A percentile compares a stretch with the other conserved stretches of the same genome.
Conservation (phyloP, 1,140 invertebrate species). For the Drosophila murphyi region DNA sequence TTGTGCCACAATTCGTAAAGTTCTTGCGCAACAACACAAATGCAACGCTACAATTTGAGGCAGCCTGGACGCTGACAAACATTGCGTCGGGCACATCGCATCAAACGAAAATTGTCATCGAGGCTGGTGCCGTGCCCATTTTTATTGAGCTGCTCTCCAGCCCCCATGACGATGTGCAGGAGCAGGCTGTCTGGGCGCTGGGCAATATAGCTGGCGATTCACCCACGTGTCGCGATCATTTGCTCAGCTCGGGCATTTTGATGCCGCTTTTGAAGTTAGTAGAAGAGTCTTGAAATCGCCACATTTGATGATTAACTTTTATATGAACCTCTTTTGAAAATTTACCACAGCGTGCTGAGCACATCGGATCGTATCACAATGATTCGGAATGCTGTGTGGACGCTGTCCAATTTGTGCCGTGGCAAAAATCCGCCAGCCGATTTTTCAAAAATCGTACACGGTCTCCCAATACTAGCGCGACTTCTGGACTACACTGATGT, state of each 20-base stretch:
- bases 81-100: slow-evolving; percentile 98
- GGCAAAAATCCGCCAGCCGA: slow-evolving; percentile 98
- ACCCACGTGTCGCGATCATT: slow-evolving; percentile 95
- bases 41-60: slow-evolving; percentile 96
- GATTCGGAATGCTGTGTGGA: slow-evolving; percentile 99
- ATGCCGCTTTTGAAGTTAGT: slow-evolving; percentile 95
- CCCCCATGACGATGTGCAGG: slow-evolving; percentile 96
- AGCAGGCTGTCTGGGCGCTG: slow-evolving; percentile 98
- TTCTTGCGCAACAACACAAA: slow-evolving; percentile 94
- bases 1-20: slow-evolving; percentile 97
- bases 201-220: slow-evolving; percentile 98
- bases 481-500: slow-evolving; percentile 95
- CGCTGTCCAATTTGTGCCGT: slow-evolving; percentile 97
- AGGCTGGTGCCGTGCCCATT: slow-evolving; percentile 96
- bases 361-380: slow-evolving; percentile 94
- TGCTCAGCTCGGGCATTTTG: slow-evolving; percentile 93
- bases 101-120: slow-evolving; percentile 96
- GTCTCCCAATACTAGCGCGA: slow-evolving; percentile 94
- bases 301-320: background rate
- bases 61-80: slow-evolving; percentile 98
- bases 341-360: slow-evolving; percentile 89
- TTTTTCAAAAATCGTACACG: slow-evolving; percentile 93
- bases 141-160: slow-evolving; percentile 94
- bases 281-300: background rate
- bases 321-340: background rate